A percentile compares a stretch with the other conserved stretches of the same genome.
Conservation (phyloP, 2,888 invertebrate species). For the Argynnis bischoffii region DNA sequence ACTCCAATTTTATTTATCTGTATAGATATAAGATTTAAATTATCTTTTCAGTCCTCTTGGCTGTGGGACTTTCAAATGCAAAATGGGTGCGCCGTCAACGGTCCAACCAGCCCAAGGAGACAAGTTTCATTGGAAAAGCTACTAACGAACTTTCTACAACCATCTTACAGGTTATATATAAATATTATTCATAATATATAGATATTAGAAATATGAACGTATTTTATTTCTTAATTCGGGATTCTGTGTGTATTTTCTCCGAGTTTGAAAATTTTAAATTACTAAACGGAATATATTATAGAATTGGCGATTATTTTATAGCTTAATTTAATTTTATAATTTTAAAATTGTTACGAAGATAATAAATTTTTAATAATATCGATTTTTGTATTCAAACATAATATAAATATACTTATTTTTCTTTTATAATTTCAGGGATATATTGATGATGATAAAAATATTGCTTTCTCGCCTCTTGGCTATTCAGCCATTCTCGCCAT, state of each 20-base stretch:
- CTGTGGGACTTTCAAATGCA: constrained; percentile 59
- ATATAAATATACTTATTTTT: not conserved
- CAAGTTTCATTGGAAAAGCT: constrained; percentile 77
- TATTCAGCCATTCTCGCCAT: constrained; percentile 84
- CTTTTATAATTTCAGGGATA: constrained; percentile 66
- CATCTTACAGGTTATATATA: constrained; percentile 72
- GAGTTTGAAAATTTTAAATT: too few species aligned
- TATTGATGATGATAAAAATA: constrained; percentile 79
- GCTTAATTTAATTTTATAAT: not conserved
- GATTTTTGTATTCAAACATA: not conserved
- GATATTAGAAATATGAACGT: too few species aligned
- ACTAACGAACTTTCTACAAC: constrained; percentile 78
- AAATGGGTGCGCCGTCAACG: constrained; percentile 67
- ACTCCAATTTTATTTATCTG: too few species aligned
- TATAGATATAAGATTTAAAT: too few species aligned
- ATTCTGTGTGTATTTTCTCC: too few species aligned
- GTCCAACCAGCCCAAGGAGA: constrained; percentile 60
- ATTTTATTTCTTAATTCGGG: too few species aligned
- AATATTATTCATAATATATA: not conserved
- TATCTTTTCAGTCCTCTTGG: constrained; percentile 44
- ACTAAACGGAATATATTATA: not conserved
- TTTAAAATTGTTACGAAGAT: not conserved
- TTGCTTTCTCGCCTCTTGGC: constrained; percentile 85
- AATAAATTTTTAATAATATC: not conserved
- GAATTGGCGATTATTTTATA: not conserved